Percentiles rank a stretch among this genome's conserved stretches.
Evolutionary conservation across 2,888 invertebrate species (phyloP).

Genomic region (Phragmatobia fuliginosa): DNA sequence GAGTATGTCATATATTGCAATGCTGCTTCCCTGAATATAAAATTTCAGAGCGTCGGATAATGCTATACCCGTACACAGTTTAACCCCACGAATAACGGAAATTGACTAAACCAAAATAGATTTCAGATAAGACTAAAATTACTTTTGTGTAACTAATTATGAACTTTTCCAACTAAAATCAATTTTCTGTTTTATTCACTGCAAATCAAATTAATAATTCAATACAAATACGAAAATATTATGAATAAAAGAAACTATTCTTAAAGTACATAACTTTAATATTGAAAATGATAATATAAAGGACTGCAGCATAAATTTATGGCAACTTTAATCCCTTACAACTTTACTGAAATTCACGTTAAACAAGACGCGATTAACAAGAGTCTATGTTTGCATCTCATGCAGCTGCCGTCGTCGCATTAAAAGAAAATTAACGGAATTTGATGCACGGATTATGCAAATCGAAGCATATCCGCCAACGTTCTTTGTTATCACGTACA

Average conservation of each 20-base stretch:
- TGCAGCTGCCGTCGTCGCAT: conserved; percentile 72
- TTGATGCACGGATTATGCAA: conserved; percentile 85
- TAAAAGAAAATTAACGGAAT: conserved; percentile 85
- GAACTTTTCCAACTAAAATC: background rate
- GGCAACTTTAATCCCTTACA: conserved; percentile 11
- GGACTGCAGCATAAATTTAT: conserved; percentile 2
- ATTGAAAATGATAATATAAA: conserved; percentile 18
- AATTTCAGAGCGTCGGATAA: background rate
- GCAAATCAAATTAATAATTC: background rate
- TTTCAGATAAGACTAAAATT: background rate
- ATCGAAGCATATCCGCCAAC: conserved; percentile 75
- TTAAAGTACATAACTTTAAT: too few relatives aligned
- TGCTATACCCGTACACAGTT: background rate
- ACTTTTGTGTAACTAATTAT: background rate
- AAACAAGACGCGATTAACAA: conserved; percentile 47
- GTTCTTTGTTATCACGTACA: conserved; percentile 79
- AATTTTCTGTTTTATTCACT: background rate
- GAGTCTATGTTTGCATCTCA: conserved; percentile 51
- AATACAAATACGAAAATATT: too few relatives aligned
- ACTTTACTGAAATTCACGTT: conserved; percentile 25
- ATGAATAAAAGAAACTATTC: too few relatives aligned
- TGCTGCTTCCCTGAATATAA: background rate
- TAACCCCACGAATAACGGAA: background rate
- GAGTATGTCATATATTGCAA: background rate
- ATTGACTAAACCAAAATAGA: background rate